These are phyloP conservation scores for Caenorhabditis tropicalis DNA, from an alignment of 1,140 invertebrate species.

Conservation along the genomic window DNA sequence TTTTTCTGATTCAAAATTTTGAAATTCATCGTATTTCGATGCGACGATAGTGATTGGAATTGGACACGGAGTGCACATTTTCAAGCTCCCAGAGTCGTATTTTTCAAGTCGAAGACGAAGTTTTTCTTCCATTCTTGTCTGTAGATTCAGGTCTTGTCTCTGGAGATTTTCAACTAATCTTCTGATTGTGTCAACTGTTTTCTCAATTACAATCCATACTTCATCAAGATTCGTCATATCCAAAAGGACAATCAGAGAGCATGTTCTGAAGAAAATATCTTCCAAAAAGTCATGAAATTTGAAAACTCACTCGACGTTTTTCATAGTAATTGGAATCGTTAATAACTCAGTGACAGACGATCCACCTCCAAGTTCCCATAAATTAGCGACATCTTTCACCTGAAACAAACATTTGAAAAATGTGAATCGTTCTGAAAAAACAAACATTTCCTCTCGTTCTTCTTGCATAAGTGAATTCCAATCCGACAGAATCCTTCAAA, in stretches of 20 bases:
- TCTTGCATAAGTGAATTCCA: constrained; percentile 49
- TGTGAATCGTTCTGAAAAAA: background rate
- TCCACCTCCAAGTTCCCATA: constrained; percentile 50
- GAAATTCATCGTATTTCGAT: constrained; percentile 48
- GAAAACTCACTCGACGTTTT: constrained; percentile 41
- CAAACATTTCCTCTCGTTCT: constrained; percentile 48
- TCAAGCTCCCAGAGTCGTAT: constrained; percentile 9
- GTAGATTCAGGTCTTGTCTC: background rate
- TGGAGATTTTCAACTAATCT: background rate
- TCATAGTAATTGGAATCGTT: constrained; percentile 30
- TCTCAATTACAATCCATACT: constrained; percentile 20
- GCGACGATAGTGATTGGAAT: constrained; percentile 41
- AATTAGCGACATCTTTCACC: constrained; percentile 49
- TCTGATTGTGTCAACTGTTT: constrained; percentile 3
- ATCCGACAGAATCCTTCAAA: constrained; percentile 42
- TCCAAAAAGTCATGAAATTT: background rate
- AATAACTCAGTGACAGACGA: background rate
- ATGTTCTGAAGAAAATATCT: constrained; percentile 15
- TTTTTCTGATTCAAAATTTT: constrained; percentile 55
- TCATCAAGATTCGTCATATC: constrained; percentile 39
- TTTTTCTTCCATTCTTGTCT: background rate
- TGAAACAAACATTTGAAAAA: background rate
- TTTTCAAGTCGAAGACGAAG: background rate
- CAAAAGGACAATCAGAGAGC: constrained; percentile 25
- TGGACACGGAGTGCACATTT: constrained; percentile 24